Percentiles rank a stretch among this genome's conserved stretches.
phyloP scores from a whole-genome alignment of 2,888 invertebrate genomes.

The Bhutanitis thaidina region DNA sequence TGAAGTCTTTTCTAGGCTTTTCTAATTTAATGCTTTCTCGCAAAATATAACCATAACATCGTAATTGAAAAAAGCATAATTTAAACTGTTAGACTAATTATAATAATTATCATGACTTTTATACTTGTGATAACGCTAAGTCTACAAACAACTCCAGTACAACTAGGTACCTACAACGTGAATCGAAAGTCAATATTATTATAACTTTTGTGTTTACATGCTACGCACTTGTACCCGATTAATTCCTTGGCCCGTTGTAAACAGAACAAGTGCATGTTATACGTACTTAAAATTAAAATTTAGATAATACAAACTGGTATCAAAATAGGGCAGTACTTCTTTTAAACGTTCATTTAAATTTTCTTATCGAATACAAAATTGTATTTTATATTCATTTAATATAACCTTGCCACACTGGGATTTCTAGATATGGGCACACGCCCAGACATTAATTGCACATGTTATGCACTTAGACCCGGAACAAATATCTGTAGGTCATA shows the following conservation, averaged over 20 bases:
- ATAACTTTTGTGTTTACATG: slow-evolving; percentile 3
- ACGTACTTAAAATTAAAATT: no score
- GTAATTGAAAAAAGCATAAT: background rate
- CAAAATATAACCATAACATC: background rate
- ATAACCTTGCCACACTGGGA: no score
- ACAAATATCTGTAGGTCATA: no score
- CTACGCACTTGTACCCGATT: background rate
- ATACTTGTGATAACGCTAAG: slow-evolving; percentile 7
- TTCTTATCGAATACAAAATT: no score
- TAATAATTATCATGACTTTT: background rate
- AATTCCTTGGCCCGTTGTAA: background rate
- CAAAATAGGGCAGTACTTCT: no score
- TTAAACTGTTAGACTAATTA: slow-evolving; percentile 2
- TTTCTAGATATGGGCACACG: no score
- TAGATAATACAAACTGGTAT: no score
- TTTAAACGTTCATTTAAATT: no score
- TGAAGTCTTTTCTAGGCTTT: slow-evolving; percentile 63
- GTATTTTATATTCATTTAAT: no score
- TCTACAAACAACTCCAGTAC: slow-evolving; percentile 8
- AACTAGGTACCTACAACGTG: no score
- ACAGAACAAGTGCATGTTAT: background rate
- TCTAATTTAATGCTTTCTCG: slow-evolving; percentile 6
- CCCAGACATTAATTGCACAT: no score
- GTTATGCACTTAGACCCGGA: no score
- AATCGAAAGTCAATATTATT: slow-evolving; percentile 18